Conservation (phyloP, 2,113 vertebrate genomes). For the Toxotes chatareus region DNA sequence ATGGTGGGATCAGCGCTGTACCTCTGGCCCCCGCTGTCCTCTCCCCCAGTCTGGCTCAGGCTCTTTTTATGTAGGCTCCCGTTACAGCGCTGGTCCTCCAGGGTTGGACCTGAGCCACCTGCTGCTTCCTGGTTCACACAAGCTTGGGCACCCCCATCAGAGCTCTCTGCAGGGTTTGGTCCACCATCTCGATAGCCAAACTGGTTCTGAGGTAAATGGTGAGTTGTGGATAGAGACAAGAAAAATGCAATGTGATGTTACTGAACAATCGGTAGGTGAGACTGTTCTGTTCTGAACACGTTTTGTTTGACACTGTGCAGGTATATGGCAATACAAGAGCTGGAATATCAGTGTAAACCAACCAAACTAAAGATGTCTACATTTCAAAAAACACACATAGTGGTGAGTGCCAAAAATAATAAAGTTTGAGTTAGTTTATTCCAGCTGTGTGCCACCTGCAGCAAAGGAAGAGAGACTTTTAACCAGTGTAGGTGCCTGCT, state of each 20-base stretch:
- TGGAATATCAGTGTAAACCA: background rate
- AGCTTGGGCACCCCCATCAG: constrained; percentile 73
- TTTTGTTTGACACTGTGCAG: background rate
- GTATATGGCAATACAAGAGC: background rate
- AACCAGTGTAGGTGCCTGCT: constrained; percentile 36
- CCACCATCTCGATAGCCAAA: constrained; percentile 92
- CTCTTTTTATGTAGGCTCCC: constrained; percentile 91
- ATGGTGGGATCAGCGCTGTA: constrained; percentile 96
- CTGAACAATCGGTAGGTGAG: background rate
- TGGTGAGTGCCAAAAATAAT: constrained; percentile 16
- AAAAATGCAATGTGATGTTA: background rate
- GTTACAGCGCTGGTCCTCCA: constrained; percentile 92
- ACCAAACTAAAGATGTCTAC: background rate
- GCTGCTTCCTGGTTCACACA: constrained; percentile 84
- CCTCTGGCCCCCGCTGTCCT: constrained; percentile 91
- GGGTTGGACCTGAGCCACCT: constrained; percentile 79
- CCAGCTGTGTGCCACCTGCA: constrained; percentile 18
- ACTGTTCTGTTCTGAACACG: background rate
- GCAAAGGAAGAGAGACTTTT: constrained; percentile 51
- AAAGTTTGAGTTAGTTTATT: constrained; percentile 17
- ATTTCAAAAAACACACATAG: constrained; percentile 22
- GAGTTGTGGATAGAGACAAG: background rate
- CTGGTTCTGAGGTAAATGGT: constrained; percentile 87
- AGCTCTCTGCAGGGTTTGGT: constrained; percentile 79
- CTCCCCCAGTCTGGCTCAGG: constrained; percentile 77